Evolutionary conservation across 2,113 vertebrate species (phyloP).

Genomic region (Notothenia rossii): DNA sequence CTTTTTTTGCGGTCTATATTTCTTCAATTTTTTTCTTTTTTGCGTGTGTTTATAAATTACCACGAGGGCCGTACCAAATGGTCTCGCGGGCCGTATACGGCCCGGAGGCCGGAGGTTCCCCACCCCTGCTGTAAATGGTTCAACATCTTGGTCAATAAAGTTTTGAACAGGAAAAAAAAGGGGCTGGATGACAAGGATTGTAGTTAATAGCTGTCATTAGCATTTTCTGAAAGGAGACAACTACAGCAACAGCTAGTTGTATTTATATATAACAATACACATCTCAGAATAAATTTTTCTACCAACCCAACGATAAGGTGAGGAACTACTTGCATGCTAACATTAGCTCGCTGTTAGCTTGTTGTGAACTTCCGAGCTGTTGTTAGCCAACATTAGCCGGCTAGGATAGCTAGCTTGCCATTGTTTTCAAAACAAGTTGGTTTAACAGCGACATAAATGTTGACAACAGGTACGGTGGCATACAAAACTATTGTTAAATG

Average conservation of each 20-base stretch:
- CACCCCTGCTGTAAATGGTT: background rate
- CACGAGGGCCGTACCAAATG: too few relatives aligned
- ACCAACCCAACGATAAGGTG: slow-evolving; percentile 41
- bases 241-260: background rate
- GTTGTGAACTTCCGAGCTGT: slow-evolving; percentile 54
- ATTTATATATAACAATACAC: background rate
- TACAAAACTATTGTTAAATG: background rate
- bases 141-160: slow-evolving; percentile 59
- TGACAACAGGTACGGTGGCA: background rate
- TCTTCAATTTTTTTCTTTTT: too few relatives aligned
- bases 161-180: slow-evolving; percentile 30
- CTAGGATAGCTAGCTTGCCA: slow-evolving; percentile 24
- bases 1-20: too few relatives aligned
- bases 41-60: too few relatives aligned
- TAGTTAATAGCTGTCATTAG: slow-evolving; percentile 24
- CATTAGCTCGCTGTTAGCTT: slow-evolving; percentile 6
- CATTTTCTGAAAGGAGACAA: slow-evolving; percentile 28
- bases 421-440: slow-evolving; percentile 37
- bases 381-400: slow-evolving; percentile 63
- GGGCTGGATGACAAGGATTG: background rate
- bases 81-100: too few relatives aligned
- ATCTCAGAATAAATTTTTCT: background rate
- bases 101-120: too few relatives aligned
- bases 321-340: slow-evolving; percentile 21
- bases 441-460: background rate